phyloP scores from a whole-genome alignment of 2,113 vertebrate species.

The Phylloscopus whistleri region DNA sequence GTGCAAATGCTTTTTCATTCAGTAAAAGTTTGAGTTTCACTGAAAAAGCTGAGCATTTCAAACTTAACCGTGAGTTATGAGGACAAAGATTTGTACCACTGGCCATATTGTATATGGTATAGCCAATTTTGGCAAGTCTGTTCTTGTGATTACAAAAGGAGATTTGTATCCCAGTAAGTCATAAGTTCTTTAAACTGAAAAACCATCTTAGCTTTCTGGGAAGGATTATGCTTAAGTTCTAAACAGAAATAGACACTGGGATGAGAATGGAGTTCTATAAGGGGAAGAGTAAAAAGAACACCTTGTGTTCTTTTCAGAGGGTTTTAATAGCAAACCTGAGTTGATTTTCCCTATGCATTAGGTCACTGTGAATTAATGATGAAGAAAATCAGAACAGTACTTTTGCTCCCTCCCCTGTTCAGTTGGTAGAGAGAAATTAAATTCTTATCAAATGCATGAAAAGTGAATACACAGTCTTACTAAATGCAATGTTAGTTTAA shows the following conservation, averaged over 20 bases:
- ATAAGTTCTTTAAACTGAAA: neutral
- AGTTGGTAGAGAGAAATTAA: constrained; percentile 7
- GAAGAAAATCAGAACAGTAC: constrained; percentile 14
- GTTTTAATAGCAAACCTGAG: neutral
- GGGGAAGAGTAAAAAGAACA: neutral
- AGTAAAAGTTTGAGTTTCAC: neutral
- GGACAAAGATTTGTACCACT: neutral
- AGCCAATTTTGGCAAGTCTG: neutral
- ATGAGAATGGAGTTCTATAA: neutral
- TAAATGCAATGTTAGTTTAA: neutral
- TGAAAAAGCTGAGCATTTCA: neutral
- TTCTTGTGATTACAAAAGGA: neutral
- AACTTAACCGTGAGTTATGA: neutral
- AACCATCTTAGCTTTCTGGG: neutral
- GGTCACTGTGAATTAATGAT: neutral
- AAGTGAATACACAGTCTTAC: neutral
- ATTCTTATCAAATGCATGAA: neutral
- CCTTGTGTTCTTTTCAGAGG: neutral
- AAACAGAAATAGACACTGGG: neutral
- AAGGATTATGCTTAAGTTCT: neutral
- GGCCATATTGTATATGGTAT: neutral
- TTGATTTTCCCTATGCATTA: neutral
- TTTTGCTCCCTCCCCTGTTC: constrained; percentile 58
- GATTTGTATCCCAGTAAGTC: neutral
- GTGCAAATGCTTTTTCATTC: neutral